These are phyloP conservation scores for Paramormyrops kingsleyae DNA, from an alignment of 2,113 vertebrate species.

Conservation along the genomic window DNA sequence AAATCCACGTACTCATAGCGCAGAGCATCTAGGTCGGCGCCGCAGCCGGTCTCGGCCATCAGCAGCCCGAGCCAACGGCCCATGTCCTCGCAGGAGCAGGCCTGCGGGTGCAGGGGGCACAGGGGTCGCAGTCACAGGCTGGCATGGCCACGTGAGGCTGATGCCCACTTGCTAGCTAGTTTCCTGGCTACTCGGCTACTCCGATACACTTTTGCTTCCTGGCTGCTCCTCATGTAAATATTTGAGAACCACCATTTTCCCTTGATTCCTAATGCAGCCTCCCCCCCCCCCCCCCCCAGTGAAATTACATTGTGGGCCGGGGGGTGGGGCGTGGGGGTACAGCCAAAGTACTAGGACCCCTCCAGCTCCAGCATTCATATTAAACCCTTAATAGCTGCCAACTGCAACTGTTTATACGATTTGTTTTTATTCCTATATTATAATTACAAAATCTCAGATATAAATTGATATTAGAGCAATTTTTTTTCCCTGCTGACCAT, in stretches of 20 bases:
- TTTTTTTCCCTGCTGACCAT: neutral
- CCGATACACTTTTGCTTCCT: neutral
- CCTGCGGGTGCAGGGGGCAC: constrained; percentile 48
- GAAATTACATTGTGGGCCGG: neutral
- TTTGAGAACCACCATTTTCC: neutral
- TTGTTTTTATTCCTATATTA: neutral
- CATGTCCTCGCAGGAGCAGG: constrained; percentile 84
- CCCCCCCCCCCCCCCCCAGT: neutral
- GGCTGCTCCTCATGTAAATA: neutral
- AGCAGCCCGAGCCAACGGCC: constrained; percentile 93
- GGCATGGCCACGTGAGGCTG: neutral
- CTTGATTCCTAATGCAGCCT: neutral
- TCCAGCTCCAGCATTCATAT: neutral
- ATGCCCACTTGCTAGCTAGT: neutral
- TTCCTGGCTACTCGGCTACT: neutral
- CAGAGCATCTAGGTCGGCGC: constrained; percentile 76
- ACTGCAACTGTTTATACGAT: neutral
- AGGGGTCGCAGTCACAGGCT: neutral
- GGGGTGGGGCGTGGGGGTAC: neutral
- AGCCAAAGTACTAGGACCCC: neutral
- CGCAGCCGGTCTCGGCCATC: constrained; percentile 79
- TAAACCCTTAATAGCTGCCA: neutral
- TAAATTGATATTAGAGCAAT: neutral
- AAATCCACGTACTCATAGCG: constrained; percentile 97
- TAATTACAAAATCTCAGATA: neutral